Base-by-base conservation (phyloP, 2,113 vertebrate species). In the Asarcornis scutulata region DNA sequence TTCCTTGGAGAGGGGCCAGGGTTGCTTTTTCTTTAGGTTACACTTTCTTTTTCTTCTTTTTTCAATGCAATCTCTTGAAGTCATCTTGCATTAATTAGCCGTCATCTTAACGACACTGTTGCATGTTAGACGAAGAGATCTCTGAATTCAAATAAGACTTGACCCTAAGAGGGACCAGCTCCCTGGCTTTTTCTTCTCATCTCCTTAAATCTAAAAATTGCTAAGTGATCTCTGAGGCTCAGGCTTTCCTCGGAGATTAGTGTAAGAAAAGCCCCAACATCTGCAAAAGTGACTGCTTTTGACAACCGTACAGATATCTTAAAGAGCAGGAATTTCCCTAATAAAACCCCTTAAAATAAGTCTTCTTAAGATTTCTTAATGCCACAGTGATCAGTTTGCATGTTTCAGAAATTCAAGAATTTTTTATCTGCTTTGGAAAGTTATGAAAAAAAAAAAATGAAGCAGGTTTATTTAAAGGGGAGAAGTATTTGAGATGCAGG, bases 171-270 rank as follows among this genome's bases (percentile, higher is more conserved):
- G 92, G 96, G 96, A 96, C 94, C 93, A 96, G 95, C 95, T 96
- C 89, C 89, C 93, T 94, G 95, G 94, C 96, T 98, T 97, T 97
- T 97, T 97, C 96, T 97, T 97, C 97, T 98, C 97, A 96, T 98
- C 97, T 97, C 96, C 96, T 97, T 97, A 98, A 98, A 98, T 97
- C 97, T 97, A 97, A 97, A 97, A 97, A 98, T 98, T 97, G 97
- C 97, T 96, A 97, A 97, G 97, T 98, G 97, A 98, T 98, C 97
- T 97, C 97, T 98, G 97, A 96, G 96, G 96, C 96, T 97, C 97
- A 97, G 96, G 97, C 97, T 97, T 97, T 97, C 97, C 97, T 97
- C 96, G 93, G 97, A 98, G 97, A 98, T 98, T 98, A 98, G 97
- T 98, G 97, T 98, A 97, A 97, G 97, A 98, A 98, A 97, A 97